A percentile compares a stretch with the other conserved stretches of the same genome.
Conservation (phyloP, 1,140 invertebrate species). For the Caenorhabditis brenneri region DNA sequence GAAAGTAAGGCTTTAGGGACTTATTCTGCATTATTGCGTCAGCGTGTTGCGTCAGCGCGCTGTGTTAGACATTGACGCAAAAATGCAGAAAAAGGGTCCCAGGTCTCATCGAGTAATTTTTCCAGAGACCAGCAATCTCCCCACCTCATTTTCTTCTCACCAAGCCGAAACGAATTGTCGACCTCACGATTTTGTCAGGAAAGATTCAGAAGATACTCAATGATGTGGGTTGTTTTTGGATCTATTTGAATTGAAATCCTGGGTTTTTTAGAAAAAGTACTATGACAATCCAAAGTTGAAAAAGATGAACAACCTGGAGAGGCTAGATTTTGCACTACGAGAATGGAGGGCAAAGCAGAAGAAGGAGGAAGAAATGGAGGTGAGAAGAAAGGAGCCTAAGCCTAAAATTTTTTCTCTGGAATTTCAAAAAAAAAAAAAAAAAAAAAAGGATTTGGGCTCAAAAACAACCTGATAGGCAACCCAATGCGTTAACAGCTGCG, state of each 20-base stretch:
- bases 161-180: slow-evolving; percentile 5
- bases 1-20: too few relatives aligned
- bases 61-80: too few relatives aligned
- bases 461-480: too few relatives aligned
- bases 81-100: not conserved
- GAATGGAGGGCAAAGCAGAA: slow-evolving; percentile 16
- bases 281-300: not conserved
- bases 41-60: too few relatives aligned
- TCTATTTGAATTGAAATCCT: not conserved
- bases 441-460: too few relatives aligned
- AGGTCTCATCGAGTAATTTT: not conserved
- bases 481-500: too few relatives aligned
- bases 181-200: not conserved
- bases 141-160: not conserved
- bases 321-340: not conserved
- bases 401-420: not conserved
- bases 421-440: too few relatives aligned
- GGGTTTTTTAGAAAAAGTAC: not conserved
- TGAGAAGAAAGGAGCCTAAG: not conserved
- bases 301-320: not conserved
- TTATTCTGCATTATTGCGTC: too few relatives aligned
- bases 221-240: not conserved
- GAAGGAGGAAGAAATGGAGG: slow-evolving; percentile 4
- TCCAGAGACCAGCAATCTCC: not conserved
- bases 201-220: slow-evolving; percentile 19